Percentiles rank a stretch among this genome's conserved stretches.
Evolutionary conservation across 1,140 invertebrate species (phyloP).

Genomic region (Drosophila dunni): DNA sequence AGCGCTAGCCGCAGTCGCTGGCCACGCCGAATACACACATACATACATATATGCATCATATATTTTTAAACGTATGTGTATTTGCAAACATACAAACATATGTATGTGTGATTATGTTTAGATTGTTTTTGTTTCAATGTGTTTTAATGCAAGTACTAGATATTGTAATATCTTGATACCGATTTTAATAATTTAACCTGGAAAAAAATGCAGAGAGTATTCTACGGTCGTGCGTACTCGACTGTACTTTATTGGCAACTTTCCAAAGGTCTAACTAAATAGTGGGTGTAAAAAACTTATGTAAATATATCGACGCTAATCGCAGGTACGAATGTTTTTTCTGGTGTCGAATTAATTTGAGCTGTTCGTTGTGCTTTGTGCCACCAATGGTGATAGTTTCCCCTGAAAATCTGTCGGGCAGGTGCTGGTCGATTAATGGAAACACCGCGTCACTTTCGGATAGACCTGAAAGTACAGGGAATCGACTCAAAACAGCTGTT

Average conservation of each 20-base stretch:
- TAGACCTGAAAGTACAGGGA: conserved; percentile 34
- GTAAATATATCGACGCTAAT: conserved; percentile 50
- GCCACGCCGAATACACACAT: no score
- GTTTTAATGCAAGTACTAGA: no score
- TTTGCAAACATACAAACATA: no score
- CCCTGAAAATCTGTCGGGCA: conserved; percentile 51
- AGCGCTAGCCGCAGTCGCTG: no score
- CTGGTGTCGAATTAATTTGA: conserved; percentile 49
- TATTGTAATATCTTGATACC: no score
- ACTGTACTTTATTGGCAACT: conserved; percentile 4
- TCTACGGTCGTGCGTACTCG: no score
- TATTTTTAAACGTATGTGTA: no score
- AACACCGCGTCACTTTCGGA: conserved; percentile 42
- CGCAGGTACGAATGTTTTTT: conserved; percentile 62
- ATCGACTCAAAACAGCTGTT: neutral
- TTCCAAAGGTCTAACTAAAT: conserved; percentile 26
- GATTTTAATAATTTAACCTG: no score
- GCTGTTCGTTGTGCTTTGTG: conserved; percentile 42
- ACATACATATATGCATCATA: no score
- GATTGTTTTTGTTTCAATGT: no score
- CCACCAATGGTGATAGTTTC: conserved; percentile 28
- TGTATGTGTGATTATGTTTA: no score
- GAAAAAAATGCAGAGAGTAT: no score
- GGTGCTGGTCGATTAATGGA: conserved; percentile 42
- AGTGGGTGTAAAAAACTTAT: conserved; percentile 35